Base-by-base conservation (phyloP, 1,140 invertebrate species). In the Chironomus tepperi region DNA sequence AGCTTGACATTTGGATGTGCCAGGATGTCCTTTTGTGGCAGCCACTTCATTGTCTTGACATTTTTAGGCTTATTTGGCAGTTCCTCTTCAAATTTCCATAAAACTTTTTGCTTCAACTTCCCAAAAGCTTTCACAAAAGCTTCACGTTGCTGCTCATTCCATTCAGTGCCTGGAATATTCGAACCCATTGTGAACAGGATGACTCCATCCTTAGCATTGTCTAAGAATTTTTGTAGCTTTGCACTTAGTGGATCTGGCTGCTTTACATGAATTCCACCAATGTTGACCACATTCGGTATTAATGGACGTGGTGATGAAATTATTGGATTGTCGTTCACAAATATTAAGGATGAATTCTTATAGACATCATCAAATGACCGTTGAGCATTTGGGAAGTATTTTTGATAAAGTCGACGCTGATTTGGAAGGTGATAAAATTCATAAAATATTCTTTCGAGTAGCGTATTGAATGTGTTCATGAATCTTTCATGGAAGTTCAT, bases 1-100 rank as follows among this genome's bases (percentile, higher is more conserved):
- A 85, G 82, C 77, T 86, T 86, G 1, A 90, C 83, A 76, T 91
- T 91, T 1, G 84, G 83, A 83, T 91, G 89, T 43, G 86, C 90
- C 76, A 91, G 80, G 76, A 91, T 83, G 77, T 90, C 89, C 75
- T 86, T 87, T 78, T 93, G 90, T 0, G 90, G 90, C 3, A 91
- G 79, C 90, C 91, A 92, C 64, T 86, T 86, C 42, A 81, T 83
- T 1, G 89, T 79, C 73, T 87, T 83, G 0, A 93, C 82, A 82
- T 92, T 92, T 0, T 81, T 76, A 0, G 88, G 83, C 75, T 86
- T 84, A 2, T 80, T 80, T 0, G 84, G 80, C 1, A 88, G 76
- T 34, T 87, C 84, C 3, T 84, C 84, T 79, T 90, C 89, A 83
- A 86, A 91, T 78, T 91, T 91, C 89, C 88, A 90, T 0, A 91